These are phyloP conservation scores for Chaetoderma sp. DNA, from an alignment of 2,888 invertebrate genomes.

Conservation along the genomic window DNA sequence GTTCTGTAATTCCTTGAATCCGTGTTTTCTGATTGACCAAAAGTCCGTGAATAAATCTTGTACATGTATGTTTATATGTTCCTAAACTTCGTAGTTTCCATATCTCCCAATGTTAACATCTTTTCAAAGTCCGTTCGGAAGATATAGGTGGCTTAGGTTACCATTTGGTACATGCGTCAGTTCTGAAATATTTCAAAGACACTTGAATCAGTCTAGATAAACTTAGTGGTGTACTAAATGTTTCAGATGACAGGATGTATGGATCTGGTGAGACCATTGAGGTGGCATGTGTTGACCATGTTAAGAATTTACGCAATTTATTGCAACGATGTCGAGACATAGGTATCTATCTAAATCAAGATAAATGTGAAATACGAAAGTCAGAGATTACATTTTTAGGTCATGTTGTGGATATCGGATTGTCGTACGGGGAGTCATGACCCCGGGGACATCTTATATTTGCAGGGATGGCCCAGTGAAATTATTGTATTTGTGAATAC, in stretches of 20 bases:
- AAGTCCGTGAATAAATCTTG: neutral
- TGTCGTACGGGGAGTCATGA: too few relatives aligned
- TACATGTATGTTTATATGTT: neutral
- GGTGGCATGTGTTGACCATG: constrained; percentile 14
- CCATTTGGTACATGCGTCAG: constrained; percentile 25
- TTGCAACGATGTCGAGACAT: neutral
- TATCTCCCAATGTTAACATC: too few relatives aligned
- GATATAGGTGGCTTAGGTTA: constrained; percentile 29
- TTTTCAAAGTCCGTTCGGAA: constrained; percentile 24
- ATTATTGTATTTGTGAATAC: too few relatives aligned
- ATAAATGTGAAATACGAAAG: neutral
- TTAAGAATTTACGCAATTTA: constrained; percentile 18
- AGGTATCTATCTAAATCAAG: neutral
- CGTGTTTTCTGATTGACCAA: neutral
- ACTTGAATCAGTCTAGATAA: constrained; percentile 23
- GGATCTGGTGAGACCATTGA: constrained; percentile 11
- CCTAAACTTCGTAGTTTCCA: too few relatives aligned
- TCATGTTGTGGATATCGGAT: too few relatives aligned
- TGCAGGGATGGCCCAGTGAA: too few relatives aligned
- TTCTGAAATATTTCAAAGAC: constrained; percentile 29
- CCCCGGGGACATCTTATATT: too few relatives aligned
- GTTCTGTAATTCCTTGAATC: too few relatives aligned
- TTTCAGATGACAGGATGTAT: constrained; percentile 32
- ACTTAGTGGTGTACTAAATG: constrained; percentile 21
- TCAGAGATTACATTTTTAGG: too few relatives aligned